Base-by-base conservation (phyloP, 2,888 invertebrate species). In the Lottia gigantea region DNA sequence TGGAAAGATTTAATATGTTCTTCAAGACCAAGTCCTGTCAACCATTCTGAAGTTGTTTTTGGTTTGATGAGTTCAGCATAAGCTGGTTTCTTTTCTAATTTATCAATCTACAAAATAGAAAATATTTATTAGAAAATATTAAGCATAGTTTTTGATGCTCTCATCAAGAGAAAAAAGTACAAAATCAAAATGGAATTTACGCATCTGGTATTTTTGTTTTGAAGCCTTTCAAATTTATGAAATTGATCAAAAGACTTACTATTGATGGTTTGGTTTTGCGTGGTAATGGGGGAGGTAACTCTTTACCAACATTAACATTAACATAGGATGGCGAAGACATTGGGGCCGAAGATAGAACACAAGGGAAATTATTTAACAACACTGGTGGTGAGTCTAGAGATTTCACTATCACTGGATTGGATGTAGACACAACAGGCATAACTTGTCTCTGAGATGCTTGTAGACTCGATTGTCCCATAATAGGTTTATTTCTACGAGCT, bases 21-120 rank as follows among this genome's bases (percentile, higher is more conserved):
- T 0, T 81, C 75, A 45, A 87, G 75, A 26, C 84, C 84, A 2
- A 87, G 76, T 40, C 82, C 79, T 3, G 74, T 74, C 45, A 87
- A 76, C 87, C 87, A 87, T 23, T 85, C 83, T 11, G 79, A 78
- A 0, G 86, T 75, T 0, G 82, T 80, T 7, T 70, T 66, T 2
- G 83, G 83, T 23, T 75, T 73, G 45, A 71, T 70, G 14, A 80
- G 73, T 64, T 74, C 76, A 62, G 81, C 82, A 66, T 82, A 80
- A 67, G 7, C 55, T 15, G 40, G 31, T 19, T 46, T 62, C 55
- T 47, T 66, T 67, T 46, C 66, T 72, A 67, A 62, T 67, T 45
- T 62, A 67, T 62, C 68, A 46, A 45, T 55, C 68, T 68, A 70
- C 64, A 26, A 66, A 62, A 61, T 66, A 15, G 45, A 67, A 63